Percentiles rank a stretch among this genome's conserved stretches.
These are phyloP conservation scores for Malurus alboscapulatus DNA, from an alignment of 2,113 vertebrate species.

Conservation along the genomic window DNA sequence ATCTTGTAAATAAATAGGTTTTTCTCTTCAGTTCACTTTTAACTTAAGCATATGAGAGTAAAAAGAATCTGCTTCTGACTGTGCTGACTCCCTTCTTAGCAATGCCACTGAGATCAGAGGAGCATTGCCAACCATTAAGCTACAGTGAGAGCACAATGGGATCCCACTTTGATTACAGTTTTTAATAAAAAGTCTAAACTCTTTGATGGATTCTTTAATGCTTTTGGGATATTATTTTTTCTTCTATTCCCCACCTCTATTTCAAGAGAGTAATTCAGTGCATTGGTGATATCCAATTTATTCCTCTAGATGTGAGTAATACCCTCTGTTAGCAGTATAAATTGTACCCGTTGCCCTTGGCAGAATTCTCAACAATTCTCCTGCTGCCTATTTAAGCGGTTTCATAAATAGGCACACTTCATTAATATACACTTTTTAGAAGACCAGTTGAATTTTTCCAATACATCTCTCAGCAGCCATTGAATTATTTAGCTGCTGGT, in stretches of 20 bases:
- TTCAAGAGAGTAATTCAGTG: neutral
- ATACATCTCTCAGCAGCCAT: constrained; percentile 25
- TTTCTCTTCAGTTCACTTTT: neutral
- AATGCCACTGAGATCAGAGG: neutral
- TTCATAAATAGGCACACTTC: constrained; percentile 51
- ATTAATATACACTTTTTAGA: constrained; percentile 50
- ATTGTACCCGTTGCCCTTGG: constrained; percentile 33
- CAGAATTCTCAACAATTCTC: constrained; percentile 39
- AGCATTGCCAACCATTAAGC: neutral
- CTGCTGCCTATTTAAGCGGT: constrained; percentile 32
- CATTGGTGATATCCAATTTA: constrained; percentile 15
- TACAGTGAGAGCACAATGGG: neutral
- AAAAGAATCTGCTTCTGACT: neutral
- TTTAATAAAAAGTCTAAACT: constrained; percentile 20
- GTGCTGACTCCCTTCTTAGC: neutral
- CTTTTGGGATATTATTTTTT: neutral
- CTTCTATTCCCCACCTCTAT: neutral
- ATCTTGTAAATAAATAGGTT: neutral
- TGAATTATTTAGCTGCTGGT: constrained; percentile 42
- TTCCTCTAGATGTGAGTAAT: constrained; percentile 28
- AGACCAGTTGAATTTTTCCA: constrained; percentile 47
- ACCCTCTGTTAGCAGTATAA: constrained; percentile 25
- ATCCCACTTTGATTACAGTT: constrained; percentile 10
- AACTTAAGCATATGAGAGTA: neutral
- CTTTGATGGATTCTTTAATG: constrained; percentile 8